A percentile compares a stretch with the other conserved stretches of the same genome.
Evolutionary conservation across 2,113 vertebrate species (phyloP).

Genomic region (Cacatua alba): DNA sequence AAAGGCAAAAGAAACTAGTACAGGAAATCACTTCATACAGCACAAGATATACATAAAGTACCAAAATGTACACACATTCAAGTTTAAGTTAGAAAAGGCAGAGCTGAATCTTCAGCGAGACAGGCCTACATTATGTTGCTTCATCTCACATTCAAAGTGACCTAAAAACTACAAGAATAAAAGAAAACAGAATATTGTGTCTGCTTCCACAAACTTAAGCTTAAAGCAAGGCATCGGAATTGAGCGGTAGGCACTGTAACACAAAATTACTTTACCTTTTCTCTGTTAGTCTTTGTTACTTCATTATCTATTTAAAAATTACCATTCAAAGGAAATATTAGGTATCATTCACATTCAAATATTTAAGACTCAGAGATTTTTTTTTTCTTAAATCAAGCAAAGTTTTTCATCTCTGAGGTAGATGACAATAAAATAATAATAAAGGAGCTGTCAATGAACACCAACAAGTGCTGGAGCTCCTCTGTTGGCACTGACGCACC

Average conservation of each 20-base stretch:
- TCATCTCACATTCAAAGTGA: slow-evolving; percentile 58
- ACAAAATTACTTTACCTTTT: slow-evolving; percentile 8
- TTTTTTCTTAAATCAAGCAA: neutral
- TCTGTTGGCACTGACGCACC: neutral
- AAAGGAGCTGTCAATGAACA: slow-evolving; percentile 7
- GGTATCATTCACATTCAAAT: slow-evolving; percentile 55
- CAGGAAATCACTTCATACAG: slow-evolving; percentile 38
- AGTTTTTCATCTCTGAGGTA: slow-evolving; percentile 45
- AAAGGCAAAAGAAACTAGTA: slow-evolving; percentile 47
- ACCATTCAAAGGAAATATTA: slow-evolving; percentile 22
- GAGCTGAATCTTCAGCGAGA: neutral
- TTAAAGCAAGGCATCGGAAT: slow-evolving; percentile 49
- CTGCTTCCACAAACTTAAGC: slow-evolving; percentile 41
- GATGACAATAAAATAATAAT: slow-evolving; percentile 28
- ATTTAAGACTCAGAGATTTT: slow-evolving; percentile 45
- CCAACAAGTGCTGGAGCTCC: slow-evolving; percentile 29
- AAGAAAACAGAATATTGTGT: slow-evolving; percentile 37
- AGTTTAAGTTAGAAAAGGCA: slow-evolving; percentile 26
- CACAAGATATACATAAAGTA: slow-evolving; percentile 63
- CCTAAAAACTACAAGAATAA: slow-evolving; percentile 37
- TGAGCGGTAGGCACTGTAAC: neutral
- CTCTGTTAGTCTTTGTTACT: slow-evolving; percentile 60
- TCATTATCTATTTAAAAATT: slow-evolving; percentile 51
- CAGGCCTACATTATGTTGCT: slow-evolving; percentile 44
- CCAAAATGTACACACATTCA: slow-evolving; percentile 39